Evolutionary conservation across 2,113 vertebrate genomes (phyloP).

Genomic region (Rhynchopsitta pachyrhyncha): DNA sequence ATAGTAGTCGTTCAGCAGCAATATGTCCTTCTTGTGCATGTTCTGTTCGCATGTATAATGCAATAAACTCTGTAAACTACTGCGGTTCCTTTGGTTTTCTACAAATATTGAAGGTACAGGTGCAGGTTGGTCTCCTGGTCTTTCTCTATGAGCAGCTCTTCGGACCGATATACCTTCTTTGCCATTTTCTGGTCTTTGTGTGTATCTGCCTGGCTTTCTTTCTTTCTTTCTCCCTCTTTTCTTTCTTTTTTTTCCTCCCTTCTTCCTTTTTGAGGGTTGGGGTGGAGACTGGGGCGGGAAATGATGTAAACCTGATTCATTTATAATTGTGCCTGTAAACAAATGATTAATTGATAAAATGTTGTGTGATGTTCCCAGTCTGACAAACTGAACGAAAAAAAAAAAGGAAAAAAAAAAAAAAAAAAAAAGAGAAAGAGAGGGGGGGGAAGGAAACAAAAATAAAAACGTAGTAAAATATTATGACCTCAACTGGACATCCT

Average conservation of each 20-base stretch:
- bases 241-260: background rate
- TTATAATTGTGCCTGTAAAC: constrained; percentile 15
- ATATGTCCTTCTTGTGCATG: constrained; percentile 89
- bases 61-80: constrained; percentile 92
- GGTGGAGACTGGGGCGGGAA: background rate
- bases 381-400: background rate
- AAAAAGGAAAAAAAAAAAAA: background rate
- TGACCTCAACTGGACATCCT: constrained; percentile 24
- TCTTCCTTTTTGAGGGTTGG: background rate
- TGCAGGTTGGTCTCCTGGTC: background rate
- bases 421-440: background rate
- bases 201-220: background rate
- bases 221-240: background rate
- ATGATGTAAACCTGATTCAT: constrained; percentile 28
- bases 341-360: constrained; percentile 21
- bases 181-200: constrained; percentile 27
- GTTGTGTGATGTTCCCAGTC: constrained; percentile 26
- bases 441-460: background rate
- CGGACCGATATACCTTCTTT: constrained; percentile 1
- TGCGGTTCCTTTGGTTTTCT: constrained; percentile 76
- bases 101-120: constrained; percentile 19
- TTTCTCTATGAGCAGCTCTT: background rate
- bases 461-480: constrained; percentile 12
- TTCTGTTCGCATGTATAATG: constrained; percentile 95
- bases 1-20: constrained; percentile 79